Conservation (phyloP, 1,140 invertebrate genomes). For the Drosophila lowei region DNA sequence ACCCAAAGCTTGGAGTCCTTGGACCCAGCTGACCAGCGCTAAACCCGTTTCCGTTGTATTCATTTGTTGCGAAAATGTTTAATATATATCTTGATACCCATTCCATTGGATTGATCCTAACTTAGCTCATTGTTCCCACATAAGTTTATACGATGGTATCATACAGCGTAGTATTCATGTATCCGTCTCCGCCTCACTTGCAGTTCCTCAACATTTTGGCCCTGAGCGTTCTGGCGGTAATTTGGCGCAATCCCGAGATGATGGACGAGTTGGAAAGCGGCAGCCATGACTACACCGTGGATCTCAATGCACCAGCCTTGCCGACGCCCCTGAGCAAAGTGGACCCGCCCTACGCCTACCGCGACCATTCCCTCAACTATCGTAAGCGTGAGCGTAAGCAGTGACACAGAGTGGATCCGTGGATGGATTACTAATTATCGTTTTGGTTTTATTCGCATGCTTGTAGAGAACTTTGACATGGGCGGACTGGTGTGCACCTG, state of each 20-base stretch:
- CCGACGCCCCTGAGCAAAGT: conserved; percentile 88
- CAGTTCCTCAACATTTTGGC: conserved; percentile 89
- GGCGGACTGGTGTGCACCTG: conserved; percentile 90
- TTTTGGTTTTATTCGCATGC: conserved; percentile 2
- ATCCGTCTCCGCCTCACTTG: conserved; percentile 32
- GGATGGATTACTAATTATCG: conserved; percentile 5
- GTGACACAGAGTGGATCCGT: conserved; percentile 1
- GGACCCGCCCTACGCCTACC: conserved; percentile 86
- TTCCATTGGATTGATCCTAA: background rate
- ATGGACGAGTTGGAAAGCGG: conserved; percentile 84
- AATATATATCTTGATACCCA: conserved; percentile 8
- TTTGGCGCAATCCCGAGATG: conserved; percentile 88
- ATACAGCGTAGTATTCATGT: too few species aligned
- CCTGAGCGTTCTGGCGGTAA: conserved; percentile 88
- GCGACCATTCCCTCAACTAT: conserved; percentile 85
- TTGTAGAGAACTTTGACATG: conserved; percentile 90
- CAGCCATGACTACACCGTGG: conserved; percentile 80
- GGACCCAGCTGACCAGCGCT: background rate
- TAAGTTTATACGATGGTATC: too few species aligned
- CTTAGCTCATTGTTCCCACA: too few species aligned
- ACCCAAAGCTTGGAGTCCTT: background rate
- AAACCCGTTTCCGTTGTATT: background rate
- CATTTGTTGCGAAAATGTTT: background rate
- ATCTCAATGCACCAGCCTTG: conserved; percentile 84
- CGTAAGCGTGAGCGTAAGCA: conserved; percentile 84